A percentile compares a stretch with the other conserved stretches of the same genome.
phyloP scores from a whole-genome alignment of 2,113 vertebrate species.

The Elaphurus davidianus region DNA sequence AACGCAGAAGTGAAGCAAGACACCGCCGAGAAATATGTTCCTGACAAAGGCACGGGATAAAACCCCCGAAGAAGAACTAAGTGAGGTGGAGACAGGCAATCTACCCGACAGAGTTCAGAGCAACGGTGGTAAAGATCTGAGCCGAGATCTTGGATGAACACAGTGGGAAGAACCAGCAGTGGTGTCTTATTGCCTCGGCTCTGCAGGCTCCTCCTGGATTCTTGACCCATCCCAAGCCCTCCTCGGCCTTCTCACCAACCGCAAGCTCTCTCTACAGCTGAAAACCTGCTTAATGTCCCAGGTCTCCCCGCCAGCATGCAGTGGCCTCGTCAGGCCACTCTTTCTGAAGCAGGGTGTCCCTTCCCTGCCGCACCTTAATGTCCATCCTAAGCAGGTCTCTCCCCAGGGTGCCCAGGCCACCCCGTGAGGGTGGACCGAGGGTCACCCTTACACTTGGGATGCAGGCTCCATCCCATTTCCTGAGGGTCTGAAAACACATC shows the following conservation, averaged over 20 bases:
- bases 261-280: not conserved
- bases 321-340: not conserved
- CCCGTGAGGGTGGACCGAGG: not conserved
- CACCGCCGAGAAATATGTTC: not conserved
- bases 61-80: not conserved
- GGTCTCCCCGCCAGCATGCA: not conserved
- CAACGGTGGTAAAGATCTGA: not conserved
- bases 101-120: not conserved
- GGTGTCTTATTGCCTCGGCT: not conserved
- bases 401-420: not conserved
- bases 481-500: not conserved
- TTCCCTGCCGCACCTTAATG: not conserved
- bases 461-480: not conserved
- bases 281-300: not conserved
- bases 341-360: not conserved
- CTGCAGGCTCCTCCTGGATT: too few relatives aligned
- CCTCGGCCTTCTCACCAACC: not conserved
- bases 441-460: not conserved
- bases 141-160: not conserved
- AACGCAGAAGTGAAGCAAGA: not conserved
- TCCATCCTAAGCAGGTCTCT: not conserved
- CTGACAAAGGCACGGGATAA: not conserved
- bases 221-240: not conserved
- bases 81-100: not conserved
- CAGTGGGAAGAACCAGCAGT: not conserved